Evolutionary conservation across 2,888 invertebrate species (phyloP), one percentile per base, ranked within the genome.

Genomic region (Ametastegia equiseti): DNA sequence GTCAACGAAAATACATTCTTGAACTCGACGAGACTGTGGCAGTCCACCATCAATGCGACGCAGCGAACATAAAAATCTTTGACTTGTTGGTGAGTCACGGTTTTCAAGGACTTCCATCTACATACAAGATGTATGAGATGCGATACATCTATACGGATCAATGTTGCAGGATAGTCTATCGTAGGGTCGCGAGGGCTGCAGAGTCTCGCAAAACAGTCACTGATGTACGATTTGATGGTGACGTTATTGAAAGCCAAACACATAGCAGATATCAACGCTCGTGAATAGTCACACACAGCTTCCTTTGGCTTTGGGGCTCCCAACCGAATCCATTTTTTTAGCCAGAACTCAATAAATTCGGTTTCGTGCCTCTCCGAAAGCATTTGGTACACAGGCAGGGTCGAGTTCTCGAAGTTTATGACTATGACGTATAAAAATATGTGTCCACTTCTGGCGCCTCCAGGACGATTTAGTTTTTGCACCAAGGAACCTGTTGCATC

Each of bases 131-230:
- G 83, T 4, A 82, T 79, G n/a, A 85, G 82, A 79, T 84, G 82
- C 1, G 85, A 82, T n/a, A 83, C 83, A 69, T 84, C 84, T 15
- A 83, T 80, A 19, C 83, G 57, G 9, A 84, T 77, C 9, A 77
- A 69, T 6, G 82, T 81, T 27, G 69, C 50, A 13, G 81, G 57
- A 57, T 67, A 30, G 11, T 71, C 30, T 1, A 19, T 7, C 15
- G 27, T 11, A 4, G 15, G 36, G 65, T 36, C 65, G 33, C 36
- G n/a, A 36, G 15, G 33, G 5, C 45, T 30, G 15, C 19, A 15
- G 36, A 33, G 63, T 39, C 13, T 39, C 4, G 42, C 23, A 30
- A 83, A 83, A 57, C 63, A 79, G 9, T 13, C 33, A 5, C 42
- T 67, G 11, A 83, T 15, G 15, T 83, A 81, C n/a, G 42, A n/a